Conservation (phyloP, 2,113 vertebrate species). For the Lamprotornis superbus region DNA sequence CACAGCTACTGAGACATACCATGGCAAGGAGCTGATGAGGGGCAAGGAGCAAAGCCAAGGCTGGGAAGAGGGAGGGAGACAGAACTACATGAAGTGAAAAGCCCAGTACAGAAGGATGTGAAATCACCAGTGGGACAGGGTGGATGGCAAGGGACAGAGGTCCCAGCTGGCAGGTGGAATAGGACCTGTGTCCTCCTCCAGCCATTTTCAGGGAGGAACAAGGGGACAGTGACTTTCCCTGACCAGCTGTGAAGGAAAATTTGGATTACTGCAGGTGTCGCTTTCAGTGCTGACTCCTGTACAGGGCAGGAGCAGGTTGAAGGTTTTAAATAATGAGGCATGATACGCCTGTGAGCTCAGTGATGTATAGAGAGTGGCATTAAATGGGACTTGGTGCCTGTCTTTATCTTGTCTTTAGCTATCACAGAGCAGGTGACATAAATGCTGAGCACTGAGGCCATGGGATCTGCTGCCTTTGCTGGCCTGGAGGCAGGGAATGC, state of each 20-base stretch:
- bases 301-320: not conserved
- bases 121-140: not conserved
- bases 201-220: not conserved
- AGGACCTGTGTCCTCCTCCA: not conserved
- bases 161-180: not conserved
- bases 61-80: not conserved
- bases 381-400: not conserved
- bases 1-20: not conserved
- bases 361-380: constrained; percentile 21
- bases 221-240: not conserved
- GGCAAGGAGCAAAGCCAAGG: accelerated
- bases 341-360: not conserved
- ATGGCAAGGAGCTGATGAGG: not conserved
- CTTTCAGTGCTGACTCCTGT: not conserved
- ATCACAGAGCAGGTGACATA: not conserved
- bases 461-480: not conserved
- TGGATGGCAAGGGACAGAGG: not conserved
- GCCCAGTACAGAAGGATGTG: not conserved
- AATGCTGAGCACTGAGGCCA: not conserved
- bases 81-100: not conserved
- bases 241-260: not conserved
- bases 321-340: constrained; percentile 24
- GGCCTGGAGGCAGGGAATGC: not conserved
- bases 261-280: not conserved
- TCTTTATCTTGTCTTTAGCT: constrained; percentile 8